A percentile compares a stretch with the other conserved stretches of the same genome.
These are phyloP conservation scores for Hippolais icterina DNA, from an alignment of 2,113 vertebrate species.

Conservation along the genomic window DNA sequence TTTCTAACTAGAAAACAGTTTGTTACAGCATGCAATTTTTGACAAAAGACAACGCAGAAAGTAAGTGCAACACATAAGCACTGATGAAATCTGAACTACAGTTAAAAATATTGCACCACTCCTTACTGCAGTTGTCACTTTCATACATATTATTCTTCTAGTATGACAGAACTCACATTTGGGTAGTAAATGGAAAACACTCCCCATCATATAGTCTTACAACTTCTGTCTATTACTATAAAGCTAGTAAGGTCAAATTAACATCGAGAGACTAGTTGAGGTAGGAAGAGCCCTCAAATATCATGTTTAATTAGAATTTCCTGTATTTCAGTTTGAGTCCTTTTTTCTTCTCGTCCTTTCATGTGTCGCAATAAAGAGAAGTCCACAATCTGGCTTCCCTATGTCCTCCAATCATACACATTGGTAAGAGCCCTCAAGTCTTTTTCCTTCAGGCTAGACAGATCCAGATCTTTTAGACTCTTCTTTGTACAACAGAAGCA, in stretches of 20 bases:
- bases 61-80: not conserved
- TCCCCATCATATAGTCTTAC: not conserved
- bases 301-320: not conserved
- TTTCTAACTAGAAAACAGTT: not conserved
- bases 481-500: not conserved
- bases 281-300: not conserved
- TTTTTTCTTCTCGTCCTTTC: not conserved
- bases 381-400: not conserved
- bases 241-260: not conserved
- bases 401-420: not conserved
- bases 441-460: not conserved
- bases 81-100: not conserved
- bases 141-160: not conserved
- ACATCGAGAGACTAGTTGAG: not conserved
- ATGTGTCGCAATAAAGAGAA: rapidly evolving
- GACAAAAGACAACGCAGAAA: not conserved
- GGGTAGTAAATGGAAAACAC: not conserved
- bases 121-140: not conserved
- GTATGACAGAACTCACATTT: not conserved
- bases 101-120: not conserved
- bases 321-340: not conserved
- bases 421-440: not conserved
- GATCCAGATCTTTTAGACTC: not conserved
- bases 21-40: not conserved
- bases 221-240: not conserved